Conservation (phyloP, 1,140 invertebrate species). For the Dendrolimus kikuchii region DNA sequence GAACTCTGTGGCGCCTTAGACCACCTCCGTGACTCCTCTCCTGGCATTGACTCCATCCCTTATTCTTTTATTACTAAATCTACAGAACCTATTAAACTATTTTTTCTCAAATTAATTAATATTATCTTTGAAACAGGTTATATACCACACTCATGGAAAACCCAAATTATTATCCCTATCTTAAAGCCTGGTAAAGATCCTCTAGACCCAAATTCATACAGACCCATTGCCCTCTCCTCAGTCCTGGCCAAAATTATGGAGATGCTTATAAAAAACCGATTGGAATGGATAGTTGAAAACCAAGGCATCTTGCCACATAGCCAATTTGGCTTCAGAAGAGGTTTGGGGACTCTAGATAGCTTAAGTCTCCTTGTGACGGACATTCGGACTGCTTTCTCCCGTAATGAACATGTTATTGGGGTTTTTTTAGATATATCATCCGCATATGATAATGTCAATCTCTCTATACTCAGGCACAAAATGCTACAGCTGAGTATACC, state of each 20-base stretch:
- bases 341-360: background rate
- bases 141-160: too few species aligned
- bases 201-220: too few species aligned
- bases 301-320: slow-evolving; percentile 7
- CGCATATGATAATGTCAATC: slow-evolving; percentile 15
- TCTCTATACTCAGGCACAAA: slow-evolving; percentile 11
- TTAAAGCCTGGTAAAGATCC: too few species aligned
- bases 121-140: too few species aligned
- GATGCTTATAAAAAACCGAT: slow-evolving; percentile 9
- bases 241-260: too few species aligned
- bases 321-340: slow-evolving; percentile 4
- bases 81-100: slow-evolving; percentile 2
- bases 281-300: slow-evolving; percentile 16
- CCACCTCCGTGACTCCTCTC: slow-evolving; percentile 10
- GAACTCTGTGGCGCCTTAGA: slow-evolving; percentile 10
- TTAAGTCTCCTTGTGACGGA: too few species aligned
- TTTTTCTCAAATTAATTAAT: slow-evolving; percentile 2
- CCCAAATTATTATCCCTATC: too few species aligned
- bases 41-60: slow-evolving; percentile 13
- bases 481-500: slow-evolving; percentile 9
- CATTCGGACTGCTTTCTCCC: too few species aligned
- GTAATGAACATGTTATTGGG: background rate
- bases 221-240: too few species aligned
- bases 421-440: slow-evolving; percentile 11
- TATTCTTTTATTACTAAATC: slow-evolving; percentile 16